Conservation (phyloP, 2,888 invertebrate species). For the Pilophorus perplexus region DNA sequence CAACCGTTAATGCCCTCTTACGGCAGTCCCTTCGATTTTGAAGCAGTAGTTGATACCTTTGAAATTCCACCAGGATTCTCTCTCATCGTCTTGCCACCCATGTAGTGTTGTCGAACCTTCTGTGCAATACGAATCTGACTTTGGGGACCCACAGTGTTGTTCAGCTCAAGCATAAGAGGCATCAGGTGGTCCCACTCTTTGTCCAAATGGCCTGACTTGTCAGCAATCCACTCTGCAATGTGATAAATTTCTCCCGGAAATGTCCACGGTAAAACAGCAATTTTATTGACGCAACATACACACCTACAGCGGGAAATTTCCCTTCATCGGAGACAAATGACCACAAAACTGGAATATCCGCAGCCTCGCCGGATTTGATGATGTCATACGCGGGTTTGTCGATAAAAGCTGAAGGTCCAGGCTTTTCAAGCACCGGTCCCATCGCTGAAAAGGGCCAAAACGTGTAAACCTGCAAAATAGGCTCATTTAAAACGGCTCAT, state of each 20-base stretch:
- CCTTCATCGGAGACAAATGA: conserved; percentile 16
- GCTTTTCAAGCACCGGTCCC: conserved; percentile 14
- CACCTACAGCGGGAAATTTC: conserved; percentile 2
- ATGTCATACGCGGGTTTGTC: conserved; percentile 12
- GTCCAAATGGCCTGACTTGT: background rate
- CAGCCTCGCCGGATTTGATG: background rate
- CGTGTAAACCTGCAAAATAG: too few species aligned
- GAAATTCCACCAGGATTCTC: background rate
- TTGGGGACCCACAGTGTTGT: conserved; percentile 1
- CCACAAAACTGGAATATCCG: conserved; percentile 13
- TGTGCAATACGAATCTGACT: conserved; percentile 6
- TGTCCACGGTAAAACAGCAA: too few species aligned
- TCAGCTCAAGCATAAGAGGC: conserved; percentile 6
- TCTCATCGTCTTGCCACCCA: conserved; percentile 9
- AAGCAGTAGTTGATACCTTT: background rate
- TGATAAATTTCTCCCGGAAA: too few species aligned
- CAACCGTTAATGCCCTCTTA: too few species aligned
- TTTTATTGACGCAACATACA: too few species aligned
- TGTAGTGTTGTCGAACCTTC: conserved; percentile 13
- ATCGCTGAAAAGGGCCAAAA: background rate
- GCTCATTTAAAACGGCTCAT: too few species aligned
- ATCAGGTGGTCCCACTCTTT: background rate
- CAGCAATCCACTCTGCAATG: background rate
- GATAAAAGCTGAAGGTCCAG: conserved; percentile 4
- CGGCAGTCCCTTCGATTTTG: too few species aligned